Percentiles rank a stretch among this genome's conserved stretches.
Conservation (phyloP, 2,797 vertebrate genomes). For the Ambastaia sidthimunki region DNA sequence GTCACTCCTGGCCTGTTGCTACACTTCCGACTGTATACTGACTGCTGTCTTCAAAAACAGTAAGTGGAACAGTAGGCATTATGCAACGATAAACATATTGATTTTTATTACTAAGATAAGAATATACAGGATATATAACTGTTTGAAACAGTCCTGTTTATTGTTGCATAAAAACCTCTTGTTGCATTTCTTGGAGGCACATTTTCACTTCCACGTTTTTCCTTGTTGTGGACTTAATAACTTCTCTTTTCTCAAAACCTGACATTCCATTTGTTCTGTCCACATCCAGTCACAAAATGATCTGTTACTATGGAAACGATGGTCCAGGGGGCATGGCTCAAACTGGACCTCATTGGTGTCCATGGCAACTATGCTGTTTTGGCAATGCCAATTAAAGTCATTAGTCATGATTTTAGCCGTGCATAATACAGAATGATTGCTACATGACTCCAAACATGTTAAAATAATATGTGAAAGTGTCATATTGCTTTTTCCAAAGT, state of each 20-base stretch:
- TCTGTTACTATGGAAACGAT: conserved; percentile 10
- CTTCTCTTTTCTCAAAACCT: conserved; percentile 27
- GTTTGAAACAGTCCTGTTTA: background rate
- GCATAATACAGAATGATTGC: background rate
- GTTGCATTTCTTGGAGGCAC: background rate
- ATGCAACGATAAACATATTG: background rate
- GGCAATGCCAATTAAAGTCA: background rate
- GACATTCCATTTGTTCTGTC: background rate
- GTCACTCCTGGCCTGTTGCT: background rate
- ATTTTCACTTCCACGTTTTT: conserved; percentile 30
- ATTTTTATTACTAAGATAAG: background rate
- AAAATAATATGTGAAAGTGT: background rate
- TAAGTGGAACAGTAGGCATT: background rate
- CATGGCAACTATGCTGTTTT: conserved; percentile 27
- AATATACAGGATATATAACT: background rate
- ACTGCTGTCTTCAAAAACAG: background rate
- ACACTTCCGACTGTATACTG: background rate
- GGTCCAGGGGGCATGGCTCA: background rate
- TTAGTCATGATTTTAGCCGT: background rate
- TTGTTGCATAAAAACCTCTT: background rate
- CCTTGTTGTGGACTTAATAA: conserved; percentile 5
- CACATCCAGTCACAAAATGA: background rate
- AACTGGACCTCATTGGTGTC: background rate
- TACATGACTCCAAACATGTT: background rate
- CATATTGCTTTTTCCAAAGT: background rate